Evolutionary conservation across 2,797 vertebrate species (phyloP).

Genomic region (Acipenser oxyrinchus): DNA sequence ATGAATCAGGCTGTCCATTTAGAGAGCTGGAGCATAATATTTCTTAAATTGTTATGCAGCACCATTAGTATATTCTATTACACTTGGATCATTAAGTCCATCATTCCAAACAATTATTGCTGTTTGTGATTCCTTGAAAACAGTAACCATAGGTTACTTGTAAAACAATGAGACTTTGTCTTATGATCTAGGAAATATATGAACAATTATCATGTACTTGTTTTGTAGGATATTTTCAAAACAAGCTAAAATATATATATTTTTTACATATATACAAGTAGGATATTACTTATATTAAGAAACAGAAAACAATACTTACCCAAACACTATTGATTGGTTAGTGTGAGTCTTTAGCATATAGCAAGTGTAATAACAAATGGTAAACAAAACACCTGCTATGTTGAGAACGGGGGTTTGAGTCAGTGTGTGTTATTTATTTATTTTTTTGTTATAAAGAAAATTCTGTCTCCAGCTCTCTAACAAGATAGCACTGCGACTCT

Average conservation of each 20-base stretch:
- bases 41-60: slow-evolving; percentile 23
- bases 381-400: slow-evolving; percentile 3
- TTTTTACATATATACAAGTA: background rate
- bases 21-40: slow-evolving; percentile 41
- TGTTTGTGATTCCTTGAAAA: background rate
- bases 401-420: slow-evolving; percentile 33
- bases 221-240: no score
- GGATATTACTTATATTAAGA: slow-evolving; percentile 26
- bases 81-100: slow-evolving; percentile 10
- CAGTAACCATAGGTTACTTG: no score
- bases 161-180: no score
- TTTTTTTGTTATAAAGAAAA: slow-evolving; percentile 31
- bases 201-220: no score
- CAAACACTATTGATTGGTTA: slow-evolving; percentile 20
- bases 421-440: slow-evolving; percentile 10
- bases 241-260: no score
- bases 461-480: slow-evolving; percentile 48
- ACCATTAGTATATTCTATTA: slow-evolving; percentile 18
- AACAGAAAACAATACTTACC: slow-evolving; percentile 41
- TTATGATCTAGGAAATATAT: no score
- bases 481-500: slow-evolving; percentile 33
- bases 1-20: slow-evolving; percentile 25
- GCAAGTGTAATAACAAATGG: slow-evolving; percentile 4
- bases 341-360: background rate
- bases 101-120: background rate